Evolutionary conservation across 2,113 vertebrate genomes (phyloP).

Genomic region (Nerophis ophidion): DNA sequence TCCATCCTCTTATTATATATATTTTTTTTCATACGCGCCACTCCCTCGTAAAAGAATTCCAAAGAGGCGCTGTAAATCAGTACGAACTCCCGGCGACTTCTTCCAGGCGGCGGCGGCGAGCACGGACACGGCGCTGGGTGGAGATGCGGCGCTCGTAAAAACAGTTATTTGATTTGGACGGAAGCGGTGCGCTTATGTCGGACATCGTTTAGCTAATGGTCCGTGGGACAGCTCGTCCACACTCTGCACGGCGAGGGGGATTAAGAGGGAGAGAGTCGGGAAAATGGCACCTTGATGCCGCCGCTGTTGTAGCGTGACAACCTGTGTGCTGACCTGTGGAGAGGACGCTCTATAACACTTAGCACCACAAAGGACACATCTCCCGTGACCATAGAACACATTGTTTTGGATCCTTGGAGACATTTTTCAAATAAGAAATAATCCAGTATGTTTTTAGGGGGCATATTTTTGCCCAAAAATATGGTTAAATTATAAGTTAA

Average conservation of each 20-base stretch:
- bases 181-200: conserved; percentile 47
- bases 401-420: no score
- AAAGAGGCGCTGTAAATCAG: conserved; percentile 53
- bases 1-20: conserved; percentile 25
- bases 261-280: conserved; percentile 21
- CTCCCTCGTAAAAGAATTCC: conserved; percentile 57
- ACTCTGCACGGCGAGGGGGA: conserved; percentile 23
- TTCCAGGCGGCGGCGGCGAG: conserved; percentile 34
- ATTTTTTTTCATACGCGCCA: conserved; percentile 29
- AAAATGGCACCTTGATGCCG: conserved; percentile 37
- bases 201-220: conserved; percentile 61
- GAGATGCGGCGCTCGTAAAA: conserved; percentile 51
- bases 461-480: no score
- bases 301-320: conserved; percentile 32
- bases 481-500: no score
- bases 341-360: conserved; percentile 2
- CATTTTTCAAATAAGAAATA: no score
- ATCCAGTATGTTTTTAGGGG: no score
- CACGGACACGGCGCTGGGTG: conserved; percentile 31
- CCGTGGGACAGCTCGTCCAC: conserved; percentile 43
- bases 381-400: background rate
- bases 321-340: conserved; percentile 45
- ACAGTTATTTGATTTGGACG: conserved; percentile 60
- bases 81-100: conserved; percentile 23
- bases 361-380: no score